Evolutionary conservation across 2,113 vertebrate genomes (phyloP), one percentile per base, ranked within the genome.

Genomic region (Embiotoca jacksoni): DNA sequence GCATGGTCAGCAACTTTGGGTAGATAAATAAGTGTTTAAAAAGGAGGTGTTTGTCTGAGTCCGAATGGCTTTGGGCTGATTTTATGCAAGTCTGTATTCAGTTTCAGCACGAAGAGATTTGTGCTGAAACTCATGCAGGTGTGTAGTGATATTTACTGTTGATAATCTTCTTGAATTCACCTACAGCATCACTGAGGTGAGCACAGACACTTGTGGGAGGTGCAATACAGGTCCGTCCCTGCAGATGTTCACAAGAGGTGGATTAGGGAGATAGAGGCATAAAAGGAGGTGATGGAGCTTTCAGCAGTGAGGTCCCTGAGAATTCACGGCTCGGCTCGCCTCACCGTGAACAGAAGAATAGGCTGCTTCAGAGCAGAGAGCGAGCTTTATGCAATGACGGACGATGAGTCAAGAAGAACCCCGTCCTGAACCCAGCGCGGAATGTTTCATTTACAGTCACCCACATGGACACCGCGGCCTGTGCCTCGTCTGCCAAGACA

Each of bases 401-500:
- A 87, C 75, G 80, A 90, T 81, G 89, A 93, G 83, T 91, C 85
- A 87, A 82, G 86, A 81, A 52, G 78, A 93, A 88, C 89, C 92
- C 52, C 58, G 56, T 84, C 75, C 88, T 93, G 84, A 93, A 92
- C 83, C 75, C 78, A 59, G 44, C 41, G 6, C 52, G 75, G 85
- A 91, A 92, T 91, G 85, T 84, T 90, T 91, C 79, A 75, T 89
- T 88, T 88, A 85, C 86, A 86, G 82, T 90, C 84, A 60, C 81
- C 82, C 80, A 80, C 83, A 79, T 67, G 77, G 73, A 82, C 80
- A 72, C 56, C 76, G 65, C 57, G 7, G 70, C 35, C 84, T 82
- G 79, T 32, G 41, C 63, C 81, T 87, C 50, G 2, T 87, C 75
- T 86, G 83, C 85, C 80, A 85, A 86, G 81, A 80, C 80, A 71